These are phyloP conservation scores for Caenorhabditis afra DNA, from an alignment of 2,888 invertebrate species.

Conservation along the genomic window DNA sequence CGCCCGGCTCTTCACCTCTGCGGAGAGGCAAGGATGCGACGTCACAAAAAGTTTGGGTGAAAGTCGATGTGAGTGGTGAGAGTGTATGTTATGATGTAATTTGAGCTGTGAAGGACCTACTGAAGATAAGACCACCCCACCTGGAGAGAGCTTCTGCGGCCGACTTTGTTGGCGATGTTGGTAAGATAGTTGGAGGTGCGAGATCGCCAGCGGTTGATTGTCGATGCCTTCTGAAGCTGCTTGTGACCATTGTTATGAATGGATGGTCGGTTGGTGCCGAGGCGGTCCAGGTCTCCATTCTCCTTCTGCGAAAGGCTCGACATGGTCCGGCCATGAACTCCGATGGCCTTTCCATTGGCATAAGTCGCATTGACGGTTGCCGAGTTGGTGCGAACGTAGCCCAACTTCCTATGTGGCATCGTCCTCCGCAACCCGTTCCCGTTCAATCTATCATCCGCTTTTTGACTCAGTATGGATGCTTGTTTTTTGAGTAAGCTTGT, in stretches of 20 bases:
- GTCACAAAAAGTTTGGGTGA: constrained; percentile 54
- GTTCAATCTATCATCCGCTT: constrained; percentile 68
- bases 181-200: constrained; percentile 66
- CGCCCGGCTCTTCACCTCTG: constrained; percentile 2
- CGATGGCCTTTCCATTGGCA: constrained; percentile 41
- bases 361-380: constrained; percentile 38
- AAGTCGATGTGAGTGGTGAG: constrained; percentile 20
- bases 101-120: constrained; percentile 19
- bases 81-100: constrained; percentile 45
- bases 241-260: constrained; percentile 60
- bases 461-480: constrained; percentile 72
- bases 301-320: constrained; percentile 34
- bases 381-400: constrained; percentile 68
- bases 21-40: constrained; percentile 15
- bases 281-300: constrained; percentile 41
- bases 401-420: constrained; percentile 73
- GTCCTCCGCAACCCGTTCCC: constrained; percentile 76
- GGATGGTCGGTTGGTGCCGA: constrained; percentile 49
- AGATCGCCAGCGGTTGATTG: constrained; percentile 62
- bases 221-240: constrained; percentile 59
- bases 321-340: constrained; percentile 43
- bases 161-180: constrained; percentile 65
- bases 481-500: constrained; percentile 87
- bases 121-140: constrained; percentile 22
- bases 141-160: constrained; percentile 67